These are phyloP conservation scores for Lissonota sp. DNA, from an alignment of 2,888 invertebrate species.

Conservation along the genomic window DNA sequence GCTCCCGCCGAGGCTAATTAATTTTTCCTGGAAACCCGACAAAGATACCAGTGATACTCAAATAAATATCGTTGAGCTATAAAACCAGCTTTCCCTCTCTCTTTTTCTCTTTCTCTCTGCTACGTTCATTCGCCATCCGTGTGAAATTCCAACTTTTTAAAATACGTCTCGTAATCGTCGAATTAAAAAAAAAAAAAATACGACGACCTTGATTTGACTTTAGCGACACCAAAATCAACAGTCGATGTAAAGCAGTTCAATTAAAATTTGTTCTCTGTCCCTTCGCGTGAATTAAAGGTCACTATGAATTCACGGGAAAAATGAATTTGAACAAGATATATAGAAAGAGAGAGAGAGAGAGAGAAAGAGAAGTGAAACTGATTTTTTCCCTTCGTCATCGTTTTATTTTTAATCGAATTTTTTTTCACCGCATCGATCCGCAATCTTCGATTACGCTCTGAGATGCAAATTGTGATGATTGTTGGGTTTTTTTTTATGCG, in stretches of 20 bases:
- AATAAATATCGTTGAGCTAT: constrained; percentile 77
- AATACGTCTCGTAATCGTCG: constrained; percentile 7
- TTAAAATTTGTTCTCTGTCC: neutral
- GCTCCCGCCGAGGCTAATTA: constrained; percentile 51
- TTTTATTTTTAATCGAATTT: constrained; percentile 21
- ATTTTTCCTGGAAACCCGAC: constrained; percentile 54
- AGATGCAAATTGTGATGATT: constrained; percentile 77
- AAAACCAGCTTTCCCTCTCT: constrained; percentile 60
- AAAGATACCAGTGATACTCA: constrained; percentile 59
- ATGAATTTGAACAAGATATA: constrained; percentile 8
- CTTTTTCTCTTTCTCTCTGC: neutral
- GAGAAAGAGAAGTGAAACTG: constrained; percentile 3
- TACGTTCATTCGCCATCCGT: neutral
- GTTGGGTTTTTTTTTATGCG: constrained; percentile 88
- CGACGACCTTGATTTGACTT: constrained; percentile 20
- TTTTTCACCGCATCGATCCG: constrained; percentile 47
- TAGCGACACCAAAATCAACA: constrained; percentile 22
- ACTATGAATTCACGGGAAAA: constrained; percentile 23
- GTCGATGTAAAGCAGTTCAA: constrained; percentile 10
- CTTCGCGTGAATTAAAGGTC: neutral
- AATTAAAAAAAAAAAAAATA: constrained; percentile 12
- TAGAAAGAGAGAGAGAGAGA: constrained; percentile 1
- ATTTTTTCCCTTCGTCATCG: constrained; percentile 20
- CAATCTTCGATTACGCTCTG: constrained; percentile 73
- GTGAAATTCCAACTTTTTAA: constrained; percentile 3